phyloP scores from a whole-genome alignment of 37 sponge, comb jelly and placozoan genomes.

The Geodia barretti region DNA sequence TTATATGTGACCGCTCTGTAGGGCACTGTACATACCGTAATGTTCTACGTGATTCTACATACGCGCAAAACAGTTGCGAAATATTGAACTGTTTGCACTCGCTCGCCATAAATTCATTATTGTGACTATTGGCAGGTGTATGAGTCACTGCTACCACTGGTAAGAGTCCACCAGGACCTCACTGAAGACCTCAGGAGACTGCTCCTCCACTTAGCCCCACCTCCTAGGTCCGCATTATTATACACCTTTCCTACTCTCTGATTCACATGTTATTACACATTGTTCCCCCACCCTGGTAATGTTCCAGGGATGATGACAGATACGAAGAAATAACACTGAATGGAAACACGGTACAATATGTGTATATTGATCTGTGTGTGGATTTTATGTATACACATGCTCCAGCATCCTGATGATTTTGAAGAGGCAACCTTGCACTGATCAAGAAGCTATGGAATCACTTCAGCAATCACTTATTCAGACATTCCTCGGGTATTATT shows the following conservation, averaged over 20 bases:
- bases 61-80: too few relatives aligned
- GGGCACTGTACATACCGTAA: too few relatives aligned
- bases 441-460: too few relatives aligned
- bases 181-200: constrained; percentile 27
- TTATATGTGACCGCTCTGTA: not conserved
- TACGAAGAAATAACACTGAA: constrained; percentile 40
- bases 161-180: constrained; percentile 46
- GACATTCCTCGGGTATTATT: too few relatives aligned
- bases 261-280: not conserved
- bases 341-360: not conserved
- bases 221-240: constrained; percentile 11
- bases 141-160: constrained; percentile 15
- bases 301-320: constrained; percentile 20
- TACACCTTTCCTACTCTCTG: not conserved
- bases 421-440: constrained; percentile 6
- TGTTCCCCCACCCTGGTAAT: not conserved
- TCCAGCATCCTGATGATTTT: constrained; percentile 23
- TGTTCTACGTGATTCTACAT: too few relatives aligned
- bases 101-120: not conserved
- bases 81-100: too few relatives aligned
- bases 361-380: not conserved
- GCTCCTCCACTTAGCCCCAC: constrained; percentile 39
- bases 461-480: not conserved
- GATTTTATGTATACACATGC: too few relatives aligned
- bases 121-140: constrained; percentile 9